Base-by-base conservation (phyloP, 2,113 vertebrate species). In the Uria lomvia region DNA sequence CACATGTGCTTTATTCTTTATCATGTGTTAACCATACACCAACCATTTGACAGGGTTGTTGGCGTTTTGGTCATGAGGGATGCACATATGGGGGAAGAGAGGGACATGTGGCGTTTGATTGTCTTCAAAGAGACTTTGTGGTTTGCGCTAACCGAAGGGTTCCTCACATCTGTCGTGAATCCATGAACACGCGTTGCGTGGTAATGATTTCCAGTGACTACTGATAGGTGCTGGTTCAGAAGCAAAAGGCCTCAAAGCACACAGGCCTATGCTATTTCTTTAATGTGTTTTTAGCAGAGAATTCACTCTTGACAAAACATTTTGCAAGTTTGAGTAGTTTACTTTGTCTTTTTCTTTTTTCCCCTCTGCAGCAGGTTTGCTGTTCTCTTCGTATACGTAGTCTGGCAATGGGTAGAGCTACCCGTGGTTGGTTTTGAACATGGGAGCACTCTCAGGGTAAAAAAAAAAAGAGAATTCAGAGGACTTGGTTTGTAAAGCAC, bases 381-480 rank as follows among this genome's bases (percentile, higher is more conserved):
- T 55, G 4, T 59, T 77, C 47, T n/a, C 1, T 78, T 91, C 4
- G 0, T 29, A 1, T 13, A 7, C 4, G 0, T 76, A 23, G 29
- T 40, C 32, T 90, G 58, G 5, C 45, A 32, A 5, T 86, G 40
- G 36, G 65, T 40, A 67, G 58, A 87, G 32, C 82, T 74, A 62
- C 27, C 34, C 3, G 0, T 52, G 42, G 49, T 22, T 92, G 20
- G 4, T 76, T 93, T 92, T 74, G 40, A 63, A 70, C 88, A n/a
- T 82, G 34, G 36, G 40, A 94, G 32, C 68, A 52, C 1, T 3
- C 65, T 24, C 1, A 0, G 11, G 34, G 66, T n/a, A 8, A 15
- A 9, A 55, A 43, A 36, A 52, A 71, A 50, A 65, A 66, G 12
- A 62, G 6, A 78, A 73, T 90, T 91, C 67, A 65, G 49, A 85